Percentiles rank a stretch among this genome's conserved stretches.
These are phyloP conservation scores for Gambusia affinis DNA, from an alignment of 2,113 vertebrate species.

Conservation along the genomic window DNA sequence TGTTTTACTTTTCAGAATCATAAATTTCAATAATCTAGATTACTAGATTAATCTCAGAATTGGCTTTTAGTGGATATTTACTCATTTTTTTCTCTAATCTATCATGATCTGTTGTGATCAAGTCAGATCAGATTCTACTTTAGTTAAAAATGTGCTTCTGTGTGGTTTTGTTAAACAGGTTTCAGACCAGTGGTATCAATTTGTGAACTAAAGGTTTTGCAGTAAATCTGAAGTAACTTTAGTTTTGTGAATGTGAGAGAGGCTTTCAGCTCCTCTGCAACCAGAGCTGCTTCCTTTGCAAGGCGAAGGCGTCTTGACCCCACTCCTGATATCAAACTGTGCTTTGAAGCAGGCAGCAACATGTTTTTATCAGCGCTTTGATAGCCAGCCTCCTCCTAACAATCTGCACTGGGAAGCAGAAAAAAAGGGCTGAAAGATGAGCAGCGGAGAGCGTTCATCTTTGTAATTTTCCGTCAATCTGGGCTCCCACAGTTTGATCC, in stretches of 20 bases:
- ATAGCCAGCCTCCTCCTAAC: neutral
- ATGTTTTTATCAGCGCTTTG: neutral
- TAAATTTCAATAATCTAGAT: too few species aligned
- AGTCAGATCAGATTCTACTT: too few species aligned
- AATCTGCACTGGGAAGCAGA: neutral
- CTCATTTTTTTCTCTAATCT: too few species aligned
- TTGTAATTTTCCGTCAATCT: neutral
- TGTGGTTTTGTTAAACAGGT: too few species aligned
- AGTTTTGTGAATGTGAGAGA: neutral
- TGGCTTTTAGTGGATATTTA: too few species aligned
- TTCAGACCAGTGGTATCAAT: too few species aligned
- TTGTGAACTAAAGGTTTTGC: neutral
- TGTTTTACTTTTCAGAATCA: too few species aligned
- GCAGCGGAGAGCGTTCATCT: too few species aligned
- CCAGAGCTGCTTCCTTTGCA: neutral
- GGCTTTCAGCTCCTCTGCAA: neutral
- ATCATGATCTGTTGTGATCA: too few species aligned
- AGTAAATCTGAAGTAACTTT: neutral
- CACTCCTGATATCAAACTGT: conserved; percentile 1
- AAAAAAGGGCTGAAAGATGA: neutral
- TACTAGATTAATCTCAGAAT: too few species aligned
- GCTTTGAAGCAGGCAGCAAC: neutral
- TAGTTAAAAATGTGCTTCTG: too few species aligned
- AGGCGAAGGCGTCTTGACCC: neutral
- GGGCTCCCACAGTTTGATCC: neutral